phyloP scores from a whole-genome alignment of 1,140 invertebrate genomes.

The Eueides isabella region DNA sequence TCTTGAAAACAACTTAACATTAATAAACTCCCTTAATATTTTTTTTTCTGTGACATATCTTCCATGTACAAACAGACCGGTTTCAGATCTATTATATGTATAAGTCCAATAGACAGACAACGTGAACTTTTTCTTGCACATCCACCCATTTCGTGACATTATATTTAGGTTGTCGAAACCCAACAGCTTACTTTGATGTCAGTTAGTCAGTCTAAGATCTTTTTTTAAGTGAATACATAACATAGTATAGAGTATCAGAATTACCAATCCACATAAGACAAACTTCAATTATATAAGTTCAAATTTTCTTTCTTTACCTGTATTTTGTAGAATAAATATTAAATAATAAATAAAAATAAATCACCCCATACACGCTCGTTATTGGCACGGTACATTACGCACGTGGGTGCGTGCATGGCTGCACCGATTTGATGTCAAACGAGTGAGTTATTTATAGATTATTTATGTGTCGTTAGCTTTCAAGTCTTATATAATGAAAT shows the following conservation, averaged over 20 bases:
- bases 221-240: too few relatives aligned
- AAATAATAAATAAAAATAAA: constrained; percentile 9
- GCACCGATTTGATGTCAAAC: constrained; percentile 34
- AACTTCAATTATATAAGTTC: neutral
- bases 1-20: too few relatives aligned
- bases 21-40: too few relatives aligned
- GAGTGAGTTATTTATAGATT: constrained; percentile 27
- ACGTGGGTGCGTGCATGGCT: constrained; percentile 25
- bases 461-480: constrained; percentile 13
- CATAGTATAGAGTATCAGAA: too few relatives aligned
- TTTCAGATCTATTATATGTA: too few relatives aligned
- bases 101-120: neutral
- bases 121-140: neutral
- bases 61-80: too few relatives aligned
- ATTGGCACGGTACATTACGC: constrained; percentile 42
- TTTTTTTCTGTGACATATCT: too few relatives aligned
- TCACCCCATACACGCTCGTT: constrained; percentile 21
- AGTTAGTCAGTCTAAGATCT: too few relatives aligned
- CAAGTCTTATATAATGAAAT: neutral
- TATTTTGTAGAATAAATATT: neutral
- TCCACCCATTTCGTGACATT: too few relatives aligned
- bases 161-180: too few relatives aligned
- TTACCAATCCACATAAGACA: too few relatives aligned
- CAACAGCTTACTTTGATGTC: too few relatives aligned
- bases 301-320: neutral